A percentile compares a stretch with the other conserved stretches of the same genome.
Evolutionary conservation across 2,797 vertebrate species (phyloP).

Genomic region (Apogon talboti): DNA sequence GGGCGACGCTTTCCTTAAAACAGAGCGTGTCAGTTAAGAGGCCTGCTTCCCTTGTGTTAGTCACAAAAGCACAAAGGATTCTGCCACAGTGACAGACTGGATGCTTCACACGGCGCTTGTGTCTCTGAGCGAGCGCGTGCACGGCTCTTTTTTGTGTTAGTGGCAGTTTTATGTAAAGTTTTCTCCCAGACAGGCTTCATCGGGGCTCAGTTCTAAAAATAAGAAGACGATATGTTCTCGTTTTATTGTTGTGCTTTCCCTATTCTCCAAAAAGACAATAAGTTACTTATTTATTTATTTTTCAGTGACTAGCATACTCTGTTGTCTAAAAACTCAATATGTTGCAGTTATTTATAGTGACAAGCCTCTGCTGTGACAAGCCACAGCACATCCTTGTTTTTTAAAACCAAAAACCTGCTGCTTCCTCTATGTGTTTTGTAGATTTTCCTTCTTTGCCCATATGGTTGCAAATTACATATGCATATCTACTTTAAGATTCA

Average conservation of each 20-base stretch:
- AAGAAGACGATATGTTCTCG: slow-evolving; percentile 51
- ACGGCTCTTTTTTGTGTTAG: slow-evolving; percentile 47
- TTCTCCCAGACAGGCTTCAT: slow-evolving; percentile 64
- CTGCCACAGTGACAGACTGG: slow-evolving; percentile 66
- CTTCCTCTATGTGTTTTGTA: slow-evolving; percentile 5
- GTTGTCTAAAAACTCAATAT: slow-evolving; percentile 58
- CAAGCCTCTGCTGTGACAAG: slow-evolving; percentile 48
- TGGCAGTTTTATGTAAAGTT: slow-evolving; percentile 62
- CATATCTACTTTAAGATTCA: no score
- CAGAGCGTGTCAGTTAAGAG: slow-evolving; percentile 49
- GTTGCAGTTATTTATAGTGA: slow-evolving; percentile 63
- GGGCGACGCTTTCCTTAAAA: slow-evolving; percentile 48
- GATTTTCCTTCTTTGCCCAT: slow-evolving; percentile 12
- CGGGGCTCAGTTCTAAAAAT: slow-evolving; percentile 66
- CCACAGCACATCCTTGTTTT: slow-evolving; percentile 23
- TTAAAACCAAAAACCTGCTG: slow-evolving; percentile 22
- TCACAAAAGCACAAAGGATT: slow-evolving; percentile 70
- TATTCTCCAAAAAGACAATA: slow-evolving; percentile 60
- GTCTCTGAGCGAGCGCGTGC: slow-evolving; percentile 34
- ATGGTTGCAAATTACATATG: slow-evolving; percentile 35
- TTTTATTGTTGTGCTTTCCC: slow-evolving; percentile 63
- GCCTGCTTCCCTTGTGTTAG: slow-evolving; percentile 51
- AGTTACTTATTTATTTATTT: slow-evolving; percentile 63
- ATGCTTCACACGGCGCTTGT: slow-evolving; percentile 52
- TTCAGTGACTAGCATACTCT: slow-evolving; percentile 50